A percentile compares a stretch with the other conserved stretches of the same genome.
Evolutionary conservation across 2,113 vertebrate species (phyloP).

Genomic region (Hemicordylus capensis): DNA sequence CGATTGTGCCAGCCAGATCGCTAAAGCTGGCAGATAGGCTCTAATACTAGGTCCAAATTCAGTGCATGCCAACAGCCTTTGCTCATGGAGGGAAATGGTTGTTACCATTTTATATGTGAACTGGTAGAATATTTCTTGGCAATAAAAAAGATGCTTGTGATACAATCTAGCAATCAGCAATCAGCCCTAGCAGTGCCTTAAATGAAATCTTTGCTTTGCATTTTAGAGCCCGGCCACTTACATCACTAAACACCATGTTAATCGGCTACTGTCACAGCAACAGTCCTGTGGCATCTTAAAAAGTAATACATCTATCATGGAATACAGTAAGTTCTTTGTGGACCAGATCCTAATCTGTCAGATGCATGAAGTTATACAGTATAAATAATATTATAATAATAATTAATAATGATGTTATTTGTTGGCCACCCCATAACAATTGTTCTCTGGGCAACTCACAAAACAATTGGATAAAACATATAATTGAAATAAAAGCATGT

Average conservation of each 20-base stretch:
- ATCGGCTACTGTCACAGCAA: background rate
- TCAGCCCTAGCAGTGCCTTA: conserved; percentile 26
- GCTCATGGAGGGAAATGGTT: background rate
- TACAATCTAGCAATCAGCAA: too few species aligned
- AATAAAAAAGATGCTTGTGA: too few species aligned
- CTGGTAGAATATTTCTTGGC: background rate
- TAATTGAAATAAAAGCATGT: too few species aligned
- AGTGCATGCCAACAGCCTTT: background rate
- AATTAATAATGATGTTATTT: too few species aligned
- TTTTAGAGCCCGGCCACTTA: background rate
- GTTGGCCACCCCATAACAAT: too few species aligned
- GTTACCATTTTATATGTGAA: background rate
- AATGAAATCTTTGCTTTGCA: conserved; percentile 14
- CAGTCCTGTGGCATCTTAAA: background rate
- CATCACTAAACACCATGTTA: background rate
- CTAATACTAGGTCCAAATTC: background rate
- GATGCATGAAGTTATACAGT: background rate
- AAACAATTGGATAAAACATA: too few species aligned
- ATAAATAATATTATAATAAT: too few species aligned
- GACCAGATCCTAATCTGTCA: background rate
- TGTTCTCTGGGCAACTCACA: too few species aligned
- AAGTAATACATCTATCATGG: background rate
- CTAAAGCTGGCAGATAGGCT: too few species aligned
- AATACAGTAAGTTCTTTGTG: background rate
- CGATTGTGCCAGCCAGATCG: background rate